phyloP scores from a whole-genome alignment of 2,888 invertebrate species.

The Apodemia duryi region DNA sequence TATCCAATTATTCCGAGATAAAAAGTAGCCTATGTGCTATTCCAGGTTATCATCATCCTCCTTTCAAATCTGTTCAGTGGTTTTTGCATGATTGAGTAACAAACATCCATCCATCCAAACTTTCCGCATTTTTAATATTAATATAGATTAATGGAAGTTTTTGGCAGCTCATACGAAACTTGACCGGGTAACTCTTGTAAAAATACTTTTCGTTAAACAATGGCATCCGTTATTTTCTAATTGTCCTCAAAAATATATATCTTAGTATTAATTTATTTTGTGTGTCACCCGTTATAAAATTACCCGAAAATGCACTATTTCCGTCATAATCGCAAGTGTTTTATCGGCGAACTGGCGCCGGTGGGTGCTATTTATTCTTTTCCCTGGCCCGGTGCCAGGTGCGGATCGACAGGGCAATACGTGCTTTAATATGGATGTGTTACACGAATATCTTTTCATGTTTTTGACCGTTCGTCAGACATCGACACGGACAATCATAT shows the following conservation, averaged over 20 bases:
- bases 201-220: not conserved
- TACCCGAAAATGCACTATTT: slow-evolving; percentile 46
- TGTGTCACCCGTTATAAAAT: not conserved
- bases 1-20: too few species aligned
- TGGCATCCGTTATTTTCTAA: not conserved
- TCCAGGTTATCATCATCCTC: too few species aligned
- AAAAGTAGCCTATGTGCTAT: too few species aligned
- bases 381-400: slow-evolving; percentile 62
- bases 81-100: too few species aligned
- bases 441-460: not conserved
- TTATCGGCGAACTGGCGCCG: slow-evolving; percentile 61
- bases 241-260: not conserved
- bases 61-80: too few species aligned
- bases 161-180: not conserved
- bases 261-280: slow-evolving; percentile 1
- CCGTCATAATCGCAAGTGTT: slow-evolving; percentile 48
- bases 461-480: too few species aligned
- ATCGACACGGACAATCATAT: too few species aligned
- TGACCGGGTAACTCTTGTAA: not conserved
- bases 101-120: too few species aligned
- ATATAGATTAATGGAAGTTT: not conserved
- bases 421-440: not conserved
- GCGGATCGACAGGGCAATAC: slow-evolving; percentile 44
- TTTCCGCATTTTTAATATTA: too few species aligned
- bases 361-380: slow-evolving; percentile 65